Evolutionary conservation across 2,797 vertebrate genomes (phyloP).

Genomic region (Enteromius argenteus): DNA sequence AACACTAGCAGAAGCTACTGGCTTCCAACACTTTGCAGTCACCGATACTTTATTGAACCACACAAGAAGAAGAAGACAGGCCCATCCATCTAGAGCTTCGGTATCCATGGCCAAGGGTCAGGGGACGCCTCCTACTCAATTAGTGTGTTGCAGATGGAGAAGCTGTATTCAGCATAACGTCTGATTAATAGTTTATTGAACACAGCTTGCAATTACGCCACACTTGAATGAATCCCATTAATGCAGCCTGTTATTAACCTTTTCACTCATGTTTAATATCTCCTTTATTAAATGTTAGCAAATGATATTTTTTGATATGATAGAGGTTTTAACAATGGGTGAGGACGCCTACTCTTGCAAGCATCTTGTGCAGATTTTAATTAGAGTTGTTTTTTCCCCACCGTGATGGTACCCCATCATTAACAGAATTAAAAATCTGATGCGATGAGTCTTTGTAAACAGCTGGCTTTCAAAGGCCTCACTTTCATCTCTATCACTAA

Average conservation of each 20-base stretch:
- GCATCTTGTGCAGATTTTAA: conserved; percentile 68
- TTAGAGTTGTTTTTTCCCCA: conserved; percentile 62
- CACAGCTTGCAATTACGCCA: conserved; percentile 72
- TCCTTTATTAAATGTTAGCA: conserved; percentile 23
- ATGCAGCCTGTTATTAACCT: conserved; percentile 76
- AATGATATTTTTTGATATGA: conserved; percentile 67
- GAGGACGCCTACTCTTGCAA: conserved; percentile 49
- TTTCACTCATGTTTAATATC: conserved; percentile 65
- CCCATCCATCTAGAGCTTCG: conserved; percentile 35
- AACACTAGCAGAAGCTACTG: conserved; percentile 9
- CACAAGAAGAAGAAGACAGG: conserved; percentile 28
- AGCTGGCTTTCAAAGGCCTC: conserved; percentile 63
- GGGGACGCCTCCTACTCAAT: conserved; percentile 45
- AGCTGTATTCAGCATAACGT: conserved; percentile 35
- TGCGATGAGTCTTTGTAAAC: conserved; percentile 57
- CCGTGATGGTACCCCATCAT: conserved; percentile 65
- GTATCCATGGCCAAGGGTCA: conserved; percentile 38
- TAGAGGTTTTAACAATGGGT: conserved; percentile 58
- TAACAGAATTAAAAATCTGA: conserved; percentile 66
- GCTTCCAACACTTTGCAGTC: conserved; percentile 6
- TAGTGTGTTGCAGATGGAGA: conserved; percentile 46
- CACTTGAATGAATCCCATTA: conserved; percentile 74
- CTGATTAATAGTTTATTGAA: conserved; percentile 70
- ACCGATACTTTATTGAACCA: conserved; percentile 37
- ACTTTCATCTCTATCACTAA: conserved; percentile 60